A percentile compares a stretch with the other conserved stretches of the same genome.
phyloP scores from a whole-genome alignment of 2,113 vertebrate genomes.

The Corapipo altera region DNA sequence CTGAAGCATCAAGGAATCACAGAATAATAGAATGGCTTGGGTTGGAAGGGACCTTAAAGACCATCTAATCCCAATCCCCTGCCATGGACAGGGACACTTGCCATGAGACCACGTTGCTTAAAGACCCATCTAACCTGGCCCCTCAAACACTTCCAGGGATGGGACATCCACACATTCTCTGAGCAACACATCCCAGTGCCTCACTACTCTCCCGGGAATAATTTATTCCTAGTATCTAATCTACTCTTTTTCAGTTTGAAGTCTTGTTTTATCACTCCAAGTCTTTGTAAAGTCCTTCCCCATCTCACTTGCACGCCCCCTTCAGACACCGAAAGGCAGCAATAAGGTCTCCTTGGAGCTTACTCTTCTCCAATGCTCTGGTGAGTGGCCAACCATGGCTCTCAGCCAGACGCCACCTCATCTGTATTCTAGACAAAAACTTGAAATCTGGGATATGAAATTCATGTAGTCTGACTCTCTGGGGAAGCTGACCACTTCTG shows the following conservation, averaged over 20 bases:
- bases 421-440: constrained; percentile 4
- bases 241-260: neutral
- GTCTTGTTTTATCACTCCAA: neutral
- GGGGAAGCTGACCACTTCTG: neutral
- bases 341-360: neutral
- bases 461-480: neutral
- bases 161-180: fast-evolving
- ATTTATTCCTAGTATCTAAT: neutral
- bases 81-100: neutral
- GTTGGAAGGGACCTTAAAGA: neutral
- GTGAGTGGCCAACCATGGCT: neutral
- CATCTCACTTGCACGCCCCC: neutral
- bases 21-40: neutral
- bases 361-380: neutral
- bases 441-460: constrained; percentile 2
- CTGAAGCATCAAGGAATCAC: neutral
- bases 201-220: neutral
- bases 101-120: neutral
- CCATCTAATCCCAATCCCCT: neutral
- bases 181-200: neutral
- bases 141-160: neutral
- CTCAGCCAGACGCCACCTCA: neutral
- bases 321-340: neutral
- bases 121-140: neutral
- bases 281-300: neutral